Percentiles rank a stretch among this genome's conserved stretches.
phyloP scores from a whole-genome alignment of 2,888 invertebrate genomes.

The Spilosoma lubricipeda region DNA sequence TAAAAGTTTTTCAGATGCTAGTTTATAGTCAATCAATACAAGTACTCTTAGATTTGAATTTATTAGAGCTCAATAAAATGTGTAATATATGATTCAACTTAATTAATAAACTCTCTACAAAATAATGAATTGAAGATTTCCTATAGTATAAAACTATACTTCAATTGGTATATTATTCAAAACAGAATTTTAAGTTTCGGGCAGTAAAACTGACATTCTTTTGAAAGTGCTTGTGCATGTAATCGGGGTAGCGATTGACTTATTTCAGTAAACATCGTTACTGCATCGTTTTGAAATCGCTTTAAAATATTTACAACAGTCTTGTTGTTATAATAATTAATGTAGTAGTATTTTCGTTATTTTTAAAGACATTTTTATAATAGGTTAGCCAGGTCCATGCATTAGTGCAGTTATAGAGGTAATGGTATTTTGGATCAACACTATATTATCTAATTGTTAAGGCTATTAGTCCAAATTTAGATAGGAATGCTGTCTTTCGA shows the following conservation, averaged over 20 bases:
- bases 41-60: neutral
- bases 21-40: neutral
- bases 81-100: neutral
- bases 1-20: neutral
- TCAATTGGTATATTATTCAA: neutral
- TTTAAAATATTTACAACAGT: neutral
- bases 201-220: slow-evolving; percentile 10
- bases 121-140: neutral
- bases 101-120: neutral
- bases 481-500: no score
- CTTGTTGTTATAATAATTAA: neutral
- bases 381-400: no score
- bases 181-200: neutral
- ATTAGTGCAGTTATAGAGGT: no score
- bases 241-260: slow-evolving; percentile 28
- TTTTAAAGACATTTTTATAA: no score
- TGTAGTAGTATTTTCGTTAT: no score
- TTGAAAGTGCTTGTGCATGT: slow-evolving; percentile 27
- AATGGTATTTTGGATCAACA: no score
- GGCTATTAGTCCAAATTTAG: no score
- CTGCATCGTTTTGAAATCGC: slow-evolving; percentile 20
- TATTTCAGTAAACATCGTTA: slow-evolving; percentile 20
- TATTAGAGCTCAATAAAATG: neutral
- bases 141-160: neutral
- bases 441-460: no score